Evolutionary conservation across 2,888 invertebrate genomes (phyloP), one percentile per base, ranked within the genome.

Genomic region (Hydropsyche betteni): DNA sequence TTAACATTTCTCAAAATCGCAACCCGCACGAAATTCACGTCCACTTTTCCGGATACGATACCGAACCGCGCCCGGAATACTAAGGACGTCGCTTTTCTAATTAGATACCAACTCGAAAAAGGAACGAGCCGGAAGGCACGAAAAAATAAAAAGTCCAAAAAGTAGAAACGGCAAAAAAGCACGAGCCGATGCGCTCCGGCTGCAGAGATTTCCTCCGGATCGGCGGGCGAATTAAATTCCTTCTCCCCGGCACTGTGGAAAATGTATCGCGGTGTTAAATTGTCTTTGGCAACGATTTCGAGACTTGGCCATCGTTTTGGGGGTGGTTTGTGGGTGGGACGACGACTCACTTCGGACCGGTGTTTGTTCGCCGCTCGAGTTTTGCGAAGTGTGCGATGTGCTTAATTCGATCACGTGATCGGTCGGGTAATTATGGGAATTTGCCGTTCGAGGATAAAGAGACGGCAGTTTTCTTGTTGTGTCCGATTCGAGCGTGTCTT

Each of bases 301-400:
- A 44, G 44, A 24, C 24, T 58, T 72, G 55, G 72, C 72, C 72
- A 58, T 72, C 72, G 58, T 72, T 72, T 58, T 38, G 16, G 36
- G 33, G 64, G 64, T 33, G 33, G 64, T 1, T 44, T 1, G 6
- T 44, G 44, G 44, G 44, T 44, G 44, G 44, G 44, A 8, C 44
- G 44, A 44, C 44, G 44, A 44, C 44, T 44, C 44, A 44, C 44
- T 44, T 10, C 44, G 44, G 44, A 24, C 36, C 6, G 12, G n/a
- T n/a, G 4, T 55, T 14, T 16, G 55, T 14, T n/a, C 55, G 5
- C 12, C 12, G 6, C 55, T 33, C 36, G 64, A 64, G 64, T 34
- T 64, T 64, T 64, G 36, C 34, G 34, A 34, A 64, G 64, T 24
- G 64, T 16, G 61, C 16, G 1, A 7, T 16, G 55, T 55, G n/a